Evolutionary conservation across 2,113 vertebrate species (phyloP).

Genomic region (Psittacus erithacus): DNA sequence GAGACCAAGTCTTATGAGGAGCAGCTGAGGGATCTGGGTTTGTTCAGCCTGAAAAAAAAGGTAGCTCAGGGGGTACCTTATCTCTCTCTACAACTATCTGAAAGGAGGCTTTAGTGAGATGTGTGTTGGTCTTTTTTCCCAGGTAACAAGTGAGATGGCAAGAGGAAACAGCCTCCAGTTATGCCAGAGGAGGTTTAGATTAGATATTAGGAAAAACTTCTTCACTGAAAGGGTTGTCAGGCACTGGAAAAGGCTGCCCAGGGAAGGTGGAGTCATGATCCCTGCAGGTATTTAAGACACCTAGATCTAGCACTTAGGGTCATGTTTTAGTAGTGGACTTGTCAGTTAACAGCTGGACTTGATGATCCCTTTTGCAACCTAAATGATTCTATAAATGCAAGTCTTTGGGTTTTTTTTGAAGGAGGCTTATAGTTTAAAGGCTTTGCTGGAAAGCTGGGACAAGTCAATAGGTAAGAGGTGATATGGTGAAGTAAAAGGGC

Average conservation of each 20-base stretch:
- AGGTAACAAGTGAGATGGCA: accelerated
- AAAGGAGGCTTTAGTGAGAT: neutral
- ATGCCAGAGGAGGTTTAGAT: neutral
- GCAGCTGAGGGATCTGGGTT: neutral
- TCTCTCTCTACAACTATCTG: accelerated
- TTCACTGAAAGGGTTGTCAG: neutral
- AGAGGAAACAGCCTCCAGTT: neutral
- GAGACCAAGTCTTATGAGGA: neutral
- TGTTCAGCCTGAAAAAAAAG: neutral
- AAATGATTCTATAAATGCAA: neutral
- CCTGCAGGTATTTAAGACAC: neutral
- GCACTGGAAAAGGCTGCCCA: neutral
- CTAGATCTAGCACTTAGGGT: neutral
- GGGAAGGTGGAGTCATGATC: neutral
- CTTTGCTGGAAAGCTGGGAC: neutral
- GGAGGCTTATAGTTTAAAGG: neutral
- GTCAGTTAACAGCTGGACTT: neutral
- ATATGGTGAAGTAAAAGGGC: neutral
- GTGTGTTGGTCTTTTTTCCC: neutral
- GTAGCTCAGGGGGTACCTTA: neutral
- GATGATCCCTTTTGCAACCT: neutral
- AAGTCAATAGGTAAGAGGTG: neutral
- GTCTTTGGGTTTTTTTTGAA: neutral
- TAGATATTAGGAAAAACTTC: neutral
- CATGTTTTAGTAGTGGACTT: neutral